Evolutionary conservation across 2,797 vertebrate genomes (phyloP), one percentile per base, ranked within the genome.

Genomic region (Kryptolebias ocellatus): DNA sequence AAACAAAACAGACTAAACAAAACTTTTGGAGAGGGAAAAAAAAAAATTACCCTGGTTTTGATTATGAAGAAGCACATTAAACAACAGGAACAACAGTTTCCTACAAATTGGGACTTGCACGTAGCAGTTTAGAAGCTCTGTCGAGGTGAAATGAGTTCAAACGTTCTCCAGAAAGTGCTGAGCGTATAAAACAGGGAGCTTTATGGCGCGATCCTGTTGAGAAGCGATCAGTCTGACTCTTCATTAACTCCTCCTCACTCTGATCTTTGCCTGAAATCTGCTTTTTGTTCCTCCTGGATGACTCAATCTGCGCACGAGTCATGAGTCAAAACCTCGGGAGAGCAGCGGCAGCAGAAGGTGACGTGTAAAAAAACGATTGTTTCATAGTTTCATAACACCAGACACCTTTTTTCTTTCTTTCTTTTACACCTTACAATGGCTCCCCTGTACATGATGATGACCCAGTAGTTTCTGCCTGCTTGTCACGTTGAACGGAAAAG

Each of bases 261-360:
- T 79, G 57, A 87, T 83, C 67, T 75, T 53, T 65, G 44, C 4
- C 70, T 67, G 31, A 74, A 78, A 65, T 66, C 68, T 85, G 34
- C 64, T 42, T 83, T 24, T 81, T 84, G 74, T 72, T 84, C 73
- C 74, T 65, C 53, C 72, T 64, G 74, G 82, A 82, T 70, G 65
- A 55, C 74, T 86, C 76, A 50, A 56, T 84, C 71, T 79, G 72
- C 55, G 79, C 67, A 65, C 84, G 87, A 87, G 73, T 85, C 86
- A 87, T 67, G 61, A 84, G 64, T 80, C 69, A 64, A 58, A 63
- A 72, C 71, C 52, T 81, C 49, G 53, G 66, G 45, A 72, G 74
- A 16, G 61, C 52, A 15, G n/a, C 20, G 20, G 20, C 76, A 64
- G 71, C 75, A 72, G 83, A 71, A 74, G 60, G 56, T 49, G 51